Evolutionary conservation across 1,140 invertebrate species (phyloP).

Genomic region (Asbolus verrucosus): DNA sequence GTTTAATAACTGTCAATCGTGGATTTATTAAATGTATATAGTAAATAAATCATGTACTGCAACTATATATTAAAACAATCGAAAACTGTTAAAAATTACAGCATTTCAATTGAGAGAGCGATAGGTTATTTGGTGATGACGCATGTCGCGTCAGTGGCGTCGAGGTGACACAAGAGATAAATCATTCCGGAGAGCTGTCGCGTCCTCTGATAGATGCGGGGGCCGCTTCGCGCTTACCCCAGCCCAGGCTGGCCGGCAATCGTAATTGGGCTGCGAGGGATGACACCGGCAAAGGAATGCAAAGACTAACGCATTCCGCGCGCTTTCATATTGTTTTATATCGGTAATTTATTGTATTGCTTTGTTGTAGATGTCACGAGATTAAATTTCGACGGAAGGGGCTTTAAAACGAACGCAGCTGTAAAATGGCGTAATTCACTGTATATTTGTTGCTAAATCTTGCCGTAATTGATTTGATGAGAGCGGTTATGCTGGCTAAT

Average conservation of each 20-base stretch:
- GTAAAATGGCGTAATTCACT: conserved; percentile 55
- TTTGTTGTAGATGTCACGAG: conserved; percentile 61
- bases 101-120: conserved; percentile 55
- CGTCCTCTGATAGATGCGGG: conserved; percentile 52
- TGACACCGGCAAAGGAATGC: conserved; percentile 59
- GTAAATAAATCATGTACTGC: conserved; percentile 31
- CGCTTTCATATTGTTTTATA: conserved; percentile 64
- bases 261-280: conserved; percentile 46
- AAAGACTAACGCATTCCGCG: conserved; percentile 61
- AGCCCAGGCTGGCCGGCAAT: conserved; percentile 42
- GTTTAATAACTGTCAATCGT: conserved; percentile 27
- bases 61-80: conserved; percentile 30
- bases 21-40: conserved; percentile 42
- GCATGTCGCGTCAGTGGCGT: conserved; percentile 54
- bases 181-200: conserved; percentile 52
- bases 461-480: conserved; percentile 56
- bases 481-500: conserved; percentile 53
- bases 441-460: conserved; percentile 56
- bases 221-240: background rate
- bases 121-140: conserved; percentile 57
- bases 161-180: conserved; percentile 54
- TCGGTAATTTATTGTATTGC: conserved; percentile 63
- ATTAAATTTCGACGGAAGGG: conserved; percentile 57
- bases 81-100: conserved; percentile 46
- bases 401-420: conserved; percentile 49